Evolutionary conservation across 2,888 invertebrate genomes (phyloP).

Genomic region (Cantharis rustica): DNA sequence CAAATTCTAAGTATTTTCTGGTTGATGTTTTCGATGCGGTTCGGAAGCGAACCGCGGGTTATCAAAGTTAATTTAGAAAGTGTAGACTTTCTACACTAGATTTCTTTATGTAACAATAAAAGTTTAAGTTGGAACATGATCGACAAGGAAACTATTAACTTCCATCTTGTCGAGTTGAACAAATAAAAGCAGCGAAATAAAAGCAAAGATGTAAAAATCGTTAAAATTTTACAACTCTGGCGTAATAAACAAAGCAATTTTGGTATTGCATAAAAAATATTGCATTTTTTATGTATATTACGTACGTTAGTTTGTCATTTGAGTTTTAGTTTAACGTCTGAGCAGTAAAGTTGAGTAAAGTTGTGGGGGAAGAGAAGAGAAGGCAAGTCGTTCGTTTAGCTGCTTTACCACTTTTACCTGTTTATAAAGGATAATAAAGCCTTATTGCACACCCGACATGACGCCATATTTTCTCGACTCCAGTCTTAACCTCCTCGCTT

Average conservation of each 20-base stretch:
- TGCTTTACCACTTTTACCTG: constrained; percentile 50
- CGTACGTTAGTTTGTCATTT: constrained; percentile 42
- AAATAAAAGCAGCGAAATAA: neutral
- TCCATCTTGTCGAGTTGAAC: neutral
- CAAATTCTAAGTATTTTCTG: too few relatives aligned
- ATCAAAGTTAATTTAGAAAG: too few relatives aligned
- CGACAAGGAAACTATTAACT: neutral
- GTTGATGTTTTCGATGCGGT: too few relatives aligned
- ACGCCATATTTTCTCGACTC: constrained; percentile 50
- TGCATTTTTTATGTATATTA: constrained; percentile 19
- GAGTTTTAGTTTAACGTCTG: constrained; percentile 44
- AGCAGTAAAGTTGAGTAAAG: constrained; percentile 43
- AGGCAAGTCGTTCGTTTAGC: constrained; percentile 39
- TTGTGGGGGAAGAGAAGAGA: constrained; percentile 30
- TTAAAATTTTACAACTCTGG: neutral
- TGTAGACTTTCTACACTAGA: too few relatives aligned
- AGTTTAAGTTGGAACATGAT: neutral
- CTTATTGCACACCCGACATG: constrained; percentile 50
- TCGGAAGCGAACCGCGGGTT: too few relatives aligned
- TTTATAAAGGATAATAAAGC: constrained; percentile 57
- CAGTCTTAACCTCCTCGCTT: constrained; percentile 43
- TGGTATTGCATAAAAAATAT: neutral
- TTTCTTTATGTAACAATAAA: neutral
- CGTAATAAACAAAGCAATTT: neutral
- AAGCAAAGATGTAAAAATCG: neutral